A percentile compares a stretch with the other conserved stretches of the same genome.
Evolutionary conservation across 2,888 invertebrate genomes (phyloP).

Genomic region (Drosophila subsilvestris): DNA sequence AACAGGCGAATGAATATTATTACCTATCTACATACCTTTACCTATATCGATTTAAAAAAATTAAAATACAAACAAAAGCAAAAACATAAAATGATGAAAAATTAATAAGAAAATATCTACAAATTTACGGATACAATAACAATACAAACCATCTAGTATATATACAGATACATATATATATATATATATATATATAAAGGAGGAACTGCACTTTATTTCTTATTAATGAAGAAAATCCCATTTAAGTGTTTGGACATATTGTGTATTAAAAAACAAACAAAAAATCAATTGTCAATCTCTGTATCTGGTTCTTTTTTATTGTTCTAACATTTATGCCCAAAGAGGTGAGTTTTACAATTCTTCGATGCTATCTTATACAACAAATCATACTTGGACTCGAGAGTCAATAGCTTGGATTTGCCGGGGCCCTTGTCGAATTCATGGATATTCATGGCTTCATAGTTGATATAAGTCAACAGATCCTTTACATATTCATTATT

Average conservation of each 20-base stretch:
- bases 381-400: constrained; percentile 16
- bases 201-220: constrained; percentile 82
- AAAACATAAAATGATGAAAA: constrained; percentile 58
- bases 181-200: constrained; percentile 59
- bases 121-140: constrained; percentile 75
- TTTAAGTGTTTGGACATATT: constrained; percentile 83
- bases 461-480: constrained; percentile 1
- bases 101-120: constrained; percentile 65
- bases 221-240: constrained; percentile 78
- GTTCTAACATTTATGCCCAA: too few relatives aligned
- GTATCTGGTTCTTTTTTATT: constrained; percentile 24
- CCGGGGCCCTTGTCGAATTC: constrained; percentile 35
- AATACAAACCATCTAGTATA: constrained; percentile 46
- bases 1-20: constrained; percentile 75
- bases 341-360: neutral
- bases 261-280: constrained; percentile 71
- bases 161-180: constrained; percentile 62
- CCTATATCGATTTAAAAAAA: constrained; percentile 75
- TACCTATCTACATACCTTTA: constrained; percentile 79
- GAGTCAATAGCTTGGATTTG: constrained; percentile 9
- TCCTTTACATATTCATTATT: constrained; percentile 11
- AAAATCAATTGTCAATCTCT: constrained; percentile 38
- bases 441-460: neutral
- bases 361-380: constrained; percentile 11
- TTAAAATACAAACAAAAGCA: constrained; percentile 49